phyloP scores from a whole-genome alignment of 2,797 vertebrate genomes.

The Peromyscus nudipes region DNA sequence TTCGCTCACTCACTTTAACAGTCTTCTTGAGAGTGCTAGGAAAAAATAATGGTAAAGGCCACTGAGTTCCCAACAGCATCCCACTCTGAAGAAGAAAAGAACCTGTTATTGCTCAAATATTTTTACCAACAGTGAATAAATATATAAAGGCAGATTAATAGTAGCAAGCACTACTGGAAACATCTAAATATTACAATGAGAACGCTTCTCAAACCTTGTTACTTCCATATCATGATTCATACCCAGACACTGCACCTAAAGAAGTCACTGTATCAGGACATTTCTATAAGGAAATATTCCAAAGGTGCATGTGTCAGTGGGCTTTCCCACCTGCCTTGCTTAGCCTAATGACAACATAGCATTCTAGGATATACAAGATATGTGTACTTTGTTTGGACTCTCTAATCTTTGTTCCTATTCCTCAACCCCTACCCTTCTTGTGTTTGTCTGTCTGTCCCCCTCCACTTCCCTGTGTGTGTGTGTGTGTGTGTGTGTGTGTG shows the following conservation, averaged over 20 bases:
- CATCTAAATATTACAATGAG: not conserved
- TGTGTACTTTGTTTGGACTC: not conserved
- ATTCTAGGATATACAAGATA: not conserved
- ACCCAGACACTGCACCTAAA: not conserved
- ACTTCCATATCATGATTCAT: not conserved
- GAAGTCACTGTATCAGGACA: not conserved
- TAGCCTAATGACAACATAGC: not conserved
- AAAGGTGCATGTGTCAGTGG: conserved; percentile 9
- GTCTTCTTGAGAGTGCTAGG: not conserved
- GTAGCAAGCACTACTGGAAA: conserved; percentile 18
- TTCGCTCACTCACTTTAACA: not conserved
- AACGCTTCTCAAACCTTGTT: not conserved
- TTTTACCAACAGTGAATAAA: conserved; percentile 28
- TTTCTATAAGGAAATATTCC: not conserved
- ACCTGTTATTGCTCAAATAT: not conserved
- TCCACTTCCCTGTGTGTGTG: no score
- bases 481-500: no score
- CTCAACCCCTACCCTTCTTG: not conserved
- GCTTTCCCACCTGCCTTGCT: not conserved
- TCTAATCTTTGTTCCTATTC: not conserved
- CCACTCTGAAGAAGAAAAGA: not conserved
- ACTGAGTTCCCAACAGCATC: not conserved
- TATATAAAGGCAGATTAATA: not conserved
- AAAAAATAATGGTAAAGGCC: conserved; percentile 30
- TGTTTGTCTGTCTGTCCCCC: not conserved